Evolutionary conservation across 2,888 invertebrate species (phyloP), one percentile per base, ranked within the genome.

Genomic region (Tridacna crocea): DNA sequence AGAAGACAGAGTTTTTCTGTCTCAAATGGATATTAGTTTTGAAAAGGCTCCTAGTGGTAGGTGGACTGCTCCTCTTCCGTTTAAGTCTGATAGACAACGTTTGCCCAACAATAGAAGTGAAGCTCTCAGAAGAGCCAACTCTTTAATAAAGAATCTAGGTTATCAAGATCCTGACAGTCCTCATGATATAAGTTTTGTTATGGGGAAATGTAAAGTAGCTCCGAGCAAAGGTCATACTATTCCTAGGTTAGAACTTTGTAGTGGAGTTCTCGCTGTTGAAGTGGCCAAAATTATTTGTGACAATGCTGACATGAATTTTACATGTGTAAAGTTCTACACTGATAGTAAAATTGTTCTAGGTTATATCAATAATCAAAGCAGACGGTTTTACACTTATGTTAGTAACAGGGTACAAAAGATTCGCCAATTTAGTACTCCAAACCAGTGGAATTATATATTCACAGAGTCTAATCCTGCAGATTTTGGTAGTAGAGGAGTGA

Each of bases 391-490:
- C 15, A 80, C 79, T 22, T 85, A 82, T 75, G 80, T 85, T 0
- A 72, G 75, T 26, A 83, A 85, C 27, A 24, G 79, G 22, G 79
- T 83, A 36, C 46, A 72, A 6, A 74, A 58, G 26, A 82, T 84
- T 27, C 24, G 80, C 24, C 65, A 70, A 19, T 15, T 24, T 0
- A 74, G 55, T 74, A 24, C 22, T 17, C 80, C 80, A 22, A 3
- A 72, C 17, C 82, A 84, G 65, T 84, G 82, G 84, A 51, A 48
- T 1, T 77, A 82, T 65, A 55, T 84, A n/a, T n/a, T n/a, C n/a
- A n/a, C n/a, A n/a, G n/a, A n/a, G n/a, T n/a, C n/a, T n/a, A n/a
- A n/a, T n/a, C n/a, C n/a, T n/a, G n/a, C n/a, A n/a, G n/a, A n/a
- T n/a, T n/a, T n/a, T n/a, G n/a, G n/a, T n/a, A n/a, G n/a, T n/a